A percentile compares a stretch with the other conserved stretches of the same genome.
Evolutionary conservation across 64 coral and sea anemone genomes (phyloP).

Genomic region (Dendronephthya gigantea): DNA sequence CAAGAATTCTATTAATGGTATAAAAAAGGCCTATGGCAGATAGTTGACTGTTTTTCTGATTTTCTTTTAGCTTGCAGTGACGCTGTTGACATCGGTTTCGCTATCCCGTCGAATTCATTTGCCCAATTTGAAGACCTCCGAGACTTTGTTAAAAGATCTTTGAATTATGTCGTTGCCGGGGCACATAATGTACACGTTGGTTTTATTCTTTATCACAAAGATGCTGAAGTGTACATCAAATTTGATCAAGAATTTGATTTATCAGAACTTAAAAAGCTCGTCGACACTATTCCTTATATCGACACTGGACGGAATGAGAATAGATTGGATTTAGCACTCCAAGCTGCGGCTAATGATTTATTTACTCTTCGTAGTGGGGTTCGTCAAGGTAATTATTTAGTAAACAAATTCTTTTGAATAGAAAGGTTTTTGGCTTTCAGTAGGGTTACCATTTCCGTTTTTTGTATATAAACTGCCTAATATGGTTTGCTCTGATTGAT

Average conservation of each 20-base stretch:
- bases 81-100: constrained; percentile 6
- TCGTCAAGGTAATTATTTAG: not conserved
- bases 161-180: not conserved
- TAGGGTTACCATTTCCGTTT: too few relatives aligned
- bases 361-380: constrained; percentile 1
- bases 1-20: too few relatives aligned
- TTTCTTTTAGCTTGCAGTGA: constrained; percentile 1
- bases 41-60: too few relatives aligned
- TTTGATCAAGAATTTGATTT: constrained; percentile 12
- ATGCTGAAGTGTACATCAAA: not conserved
- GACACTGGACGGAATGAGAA: not conserved
- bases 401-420: too few relatives aligned
- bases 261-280: not conserved
- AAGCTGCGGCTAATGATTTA: not conserved
- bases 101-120: constrained; percentile 4
- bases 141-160: not conserved
- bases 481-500: too few relatives aligned
- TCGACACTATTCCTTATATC: not conserved
- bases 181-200: not conserved
- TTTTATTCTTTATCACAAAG: not conserved
- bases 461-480: too few relatives aligned
- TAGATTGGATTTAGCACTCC: not conserved
- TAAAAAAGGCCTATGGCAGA: too few relatives aligned
- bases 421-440: too few relatives aligned
- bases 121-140: not conserved